phyloP scores from a whole-genome alignment of 2,113 vertebrate species.

The Anhinga rufa region DNA sequence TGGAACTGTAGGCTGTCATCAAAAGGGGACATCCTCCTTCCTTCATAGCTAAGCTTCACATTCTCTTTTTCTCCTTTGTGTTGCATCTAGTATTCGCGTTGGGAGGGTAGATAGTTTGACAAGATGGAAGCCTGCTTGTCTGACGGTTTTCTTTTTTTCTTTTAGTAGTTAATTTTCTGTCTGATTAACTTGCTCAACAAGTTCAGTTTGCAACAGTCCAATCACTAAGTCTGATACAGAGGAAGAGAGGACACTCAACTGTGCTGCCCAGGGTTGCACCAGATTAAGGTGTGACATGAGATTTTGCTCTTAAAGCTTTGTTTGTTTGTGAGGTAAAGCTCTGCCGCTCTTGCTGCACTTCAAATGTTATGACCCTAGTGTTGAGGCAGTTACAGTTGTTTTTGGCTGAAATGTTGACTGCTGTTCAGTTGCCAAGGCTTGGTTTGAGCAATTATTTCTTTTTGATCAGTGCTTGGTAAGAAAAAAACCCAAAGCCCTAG shows the following conservation, averaged over 20 bases:
- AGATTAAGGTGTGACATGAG: neutral
- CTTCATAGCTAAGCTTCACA: neutral
- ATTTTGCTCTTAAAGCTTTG: constrained; percentile 11
- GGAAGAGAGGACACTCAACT: neutral
- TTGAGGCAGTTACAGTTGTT: neutral
- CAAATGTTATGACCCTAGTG: neutral
- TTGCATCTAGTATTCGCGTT: neutral
- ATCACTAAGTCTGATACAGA: neutral
- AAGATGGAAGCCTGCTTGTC: neutral
- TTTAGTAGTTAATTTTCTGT: constrained; percentile 8
- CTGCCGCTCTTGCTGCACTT: neutral
- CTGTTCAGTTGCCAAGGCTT: neutral
- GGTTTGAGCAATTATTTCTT: neutral
- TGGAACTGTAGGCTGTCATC: neutral
- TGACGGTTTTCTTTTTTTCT: neutral
- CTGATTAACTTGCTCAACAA: constrained; percentile 1
- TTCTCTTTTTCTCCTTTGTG: neutral
- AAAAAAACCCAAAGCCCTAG: neutral
- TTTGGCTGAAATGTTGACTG: neutral
- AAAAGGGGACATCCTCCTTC: neutral
- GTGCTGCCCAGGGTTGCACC: neutral
- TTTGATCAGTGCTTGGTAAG: neutral
- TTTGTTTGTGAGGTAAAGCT: neutral
- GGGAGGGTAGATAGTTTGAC: neutral
- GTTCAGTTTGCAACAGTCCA: neutral